A percentile compares a stretch with the other conserved stretches of the same genome.
Evolutionary conservation across 2,888 invertebrate species (phyloP).

Genomic region (Podabrus alpinus): DNA sequence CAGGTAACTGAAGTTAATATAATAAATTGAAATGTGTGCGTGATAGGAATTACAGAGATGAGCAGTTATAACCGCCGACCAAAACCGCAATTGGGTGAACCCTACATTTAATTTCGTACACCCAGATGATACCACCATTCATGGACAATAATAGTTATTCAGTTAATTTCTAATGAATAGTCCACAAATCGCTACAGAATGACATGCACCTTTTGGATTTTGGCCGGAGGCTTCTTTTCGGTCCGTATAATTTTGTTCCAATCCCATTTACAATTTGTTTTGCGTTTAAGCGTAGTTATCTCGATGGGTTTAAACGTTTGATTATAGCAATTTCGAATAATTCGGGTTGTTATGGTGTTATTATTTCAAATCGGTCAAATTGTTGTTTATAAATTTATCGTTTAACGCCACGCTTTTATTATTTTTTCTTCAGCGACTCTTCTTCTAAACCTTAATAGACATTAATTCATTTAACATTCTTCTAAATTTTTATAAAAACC

Average conservation of each 20-base stretch:
- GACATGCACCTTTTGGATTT: constrained; percentile 50
- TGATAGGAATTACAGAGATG: constrained; percentile 24
- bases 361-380: constrained; percentile 52
- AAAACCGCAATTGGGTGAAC: constrained; percentile 37
- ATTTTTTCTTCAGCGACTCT: constrained; percentile 25
- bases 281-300: constrained; percentile 53
- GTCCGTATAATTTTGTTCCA: constrained; percentile 48
- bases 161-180: constrained; percentile 66
- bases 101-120: constrained; percentile 31
- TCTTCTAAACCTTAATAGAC: constrained; percentile 1
- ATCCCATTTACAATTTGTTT: constrained; percentile 56
- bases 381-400: constrained; percentile 55
- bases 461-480: constrained; percentile 5
- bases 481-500: not conserved
- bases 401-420: constrained; percentile 45
- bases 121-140: constrained; percentile 25
- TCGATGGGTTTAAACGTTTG: constrained; percentile 53
- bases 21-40: constrained; percentile 12
- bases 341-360: constrained; percentile 55
- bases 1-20: not conserved
- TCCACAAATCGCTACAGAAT: constrained; percentile 52
- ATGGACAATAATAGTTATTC: constrained; percentile 60
- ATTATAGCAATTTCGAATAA: constrained; percentile 57
- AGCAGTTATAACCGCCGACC: constrained; percentile 31
- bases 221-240: constrained; percentile 28